Conservation (phyloP, 2,888 invertebrate species). For the Hypomecis atomaria region DNA sequence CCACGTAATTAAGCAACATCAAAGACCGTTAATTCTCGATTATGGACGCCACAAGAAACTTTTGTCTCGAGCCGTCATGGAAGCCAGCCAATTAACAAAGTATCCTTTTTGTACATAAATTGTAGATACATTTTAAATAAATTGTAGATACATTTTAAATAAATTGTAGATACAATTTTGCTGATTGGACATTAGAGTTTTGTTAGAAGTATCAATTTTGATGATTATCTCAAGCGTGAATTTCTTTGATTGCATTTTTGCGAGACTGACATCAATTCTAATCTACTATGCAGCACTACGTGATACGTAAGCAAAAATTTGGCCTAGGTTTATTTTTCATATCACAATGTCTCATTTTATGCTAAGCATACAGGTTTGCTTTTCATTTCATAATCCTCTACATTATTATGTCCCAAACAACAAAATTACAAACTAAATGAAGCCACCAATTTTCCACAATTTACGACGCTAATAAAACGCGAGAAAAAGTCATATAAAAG, state of each 20-base stretch:
- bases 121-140: constrained; percentile 1
- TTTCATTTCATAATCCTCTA: too few relatives aligned
- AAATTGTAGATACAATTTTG: neutral
- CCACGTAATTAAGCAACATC: constrained; percentile 25
- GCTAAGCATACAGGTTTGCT: too few relatives aligned
- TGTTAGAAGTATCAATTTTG: neutral
- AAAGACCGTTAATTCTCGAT: constrained; percentile 21
- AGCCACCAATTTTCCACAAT: neutral
- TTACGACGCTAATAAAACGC: constrained; percentile 3
- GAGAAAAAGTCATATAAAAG: constrained; percentile 12
- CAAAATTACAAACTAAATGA: neutral
- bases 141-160: neutral
- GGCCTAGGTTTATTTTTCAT: too few relatives aligned
- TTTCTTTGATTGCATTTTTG: too few relatives aligned
- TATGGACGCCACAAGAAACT: constrained; percentile 26
- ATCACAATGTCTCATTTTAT: too few relatives aligned
- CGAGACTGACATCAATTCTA: too few relatives aligned
- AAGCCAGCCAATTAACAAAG: constrained; percentile 27
- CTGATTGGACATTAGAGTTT: neutral
- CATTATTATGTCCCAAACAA: too few relatives aligned
- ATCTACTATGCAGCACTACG: too few relatives aligned
- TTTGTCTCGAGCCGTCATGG: constrained; percentile 21
- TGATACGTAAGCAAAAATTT: too few relatives aligned
- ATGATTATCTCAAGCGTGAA: too few relatives aligned
- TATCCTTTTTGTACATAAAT: constrained; percentile 8